A percentile compares a stretch with the other conserved stretches of the same genome.
Evolutionary conservation across 2,113 vertebrate genomes (phyloP).

Genomic region (Actenoides hombroni): DNA sequence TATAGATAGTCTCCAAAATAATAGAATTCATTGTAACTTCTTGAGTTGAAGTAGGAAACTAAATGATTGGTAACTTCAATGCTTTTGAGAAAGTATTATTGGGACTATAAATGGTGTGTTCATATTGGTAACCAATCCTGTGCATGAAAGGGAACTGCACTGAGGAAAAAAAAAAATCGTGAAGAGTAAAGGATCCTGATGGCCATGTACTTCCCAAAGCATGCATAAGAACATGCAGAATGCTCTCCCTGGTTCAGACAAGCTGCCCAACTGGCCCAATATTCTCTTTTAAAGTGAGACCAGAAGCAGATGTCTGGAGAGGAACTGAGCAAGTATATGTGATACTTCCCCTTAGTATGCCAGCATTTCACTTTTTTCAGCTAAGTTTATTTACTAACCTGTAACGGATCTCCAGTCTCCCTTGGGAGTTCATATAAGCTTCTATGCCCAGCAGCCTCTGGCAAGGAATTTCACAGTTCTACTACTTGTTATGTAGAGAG

Average conservation of each 20-base stretch:
- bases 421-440: not conserved
- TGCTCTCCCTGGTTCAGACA: not conserved
- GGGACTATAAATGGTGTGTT: fast-evolving
- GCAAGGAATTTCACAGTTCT: not conserved
- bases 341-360: not conserved
- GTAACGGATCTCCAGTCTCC: not conserved
- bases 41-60: not conserved
- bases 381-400: not conserved
- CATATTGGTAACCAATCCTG: not conserved
- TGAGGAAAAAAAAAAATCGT: not conserved
- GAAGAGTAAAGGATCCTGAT: not conserved
- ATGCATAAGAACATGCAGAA: fast-evolving
- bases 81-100: not conserved
- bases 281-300: not conserved
- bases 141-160: not conserved
- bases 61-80: not conserved
- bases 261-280: not conserved
- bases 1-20: not conserved
- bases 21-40: not conserved
- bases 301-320: not conserved
- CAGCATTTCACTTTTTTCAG: not conserved
- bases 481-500: not conserved
- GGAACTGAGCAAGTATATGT: not conserved
- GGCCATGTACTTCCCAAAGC: not conserved
- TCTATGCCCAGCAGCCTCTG: not conserved